Conservation (phyloP, 2,113 vertebrate species). For the Danionella cerebrum region DNA sequence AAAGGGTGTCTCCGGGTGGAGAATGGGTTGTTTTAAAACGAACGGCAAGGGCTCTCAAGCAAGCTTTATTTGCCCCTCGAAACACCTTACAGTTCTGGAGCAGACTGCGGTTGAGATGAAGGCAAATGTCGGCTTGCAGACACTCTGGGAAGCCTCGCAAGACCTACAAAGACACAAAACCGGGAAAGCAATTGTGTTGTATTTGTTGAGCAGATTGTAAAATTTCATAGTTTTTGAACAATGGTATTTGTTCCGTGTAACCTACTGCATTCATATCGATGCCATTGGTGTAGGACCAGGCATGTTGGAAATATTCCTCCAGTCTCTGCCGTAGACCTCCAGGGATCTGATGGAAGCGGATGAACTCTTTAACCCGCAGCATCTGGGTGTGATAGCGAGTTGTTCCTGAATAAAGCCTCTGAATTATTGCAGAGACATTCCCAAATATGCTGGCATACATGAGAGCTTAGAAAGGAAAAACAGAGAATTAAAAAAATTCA, state of each 20-base stretch:
- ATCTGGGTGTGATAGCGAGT: constrained; percentile 95
- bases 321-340: constrained; percentile 81
- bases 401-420: constrained; percentile 87
- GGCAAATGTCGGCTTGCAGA: constrained; percentile 91
- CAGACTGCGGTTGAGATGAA: constrained; percentile 88
- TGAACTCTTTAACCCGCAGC: constrained; percentile 92
- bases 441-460: constrained; percentile 99
- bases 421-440: constrained; percentile 95
- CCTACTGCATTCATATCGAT: constrained; percentile 97
- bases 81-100: constrained; percentile 91
- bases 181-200: no score
- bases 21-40: constrained; percentile 89
- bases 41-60: constrained; percentile 79
- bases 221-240: no score
- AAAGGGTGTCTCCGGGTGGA: constrained; percentile 85
- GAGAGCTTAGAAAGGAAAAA: constrained; percentile 66
- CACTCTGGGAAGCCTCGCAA: constrained; percentile 94
- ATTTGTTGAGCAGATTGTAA: not conserved
- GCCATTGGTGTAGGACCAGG: constrained; percentile 96
- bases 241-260: not conserved
- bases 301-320: constrained; percentile 96
- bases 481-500: not conserved
- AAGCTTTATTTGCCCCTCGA: constrained; percentile 82
- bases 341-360: constrained; percentile 96
- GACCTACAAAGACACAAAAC: constrained; percentile 67